A percentile compares a stretch with the other conserved stretches of the same genome.
Conservation (phyloP, 2,113 vertebrate species). For the Antidorcas marsupialis region DNA sequence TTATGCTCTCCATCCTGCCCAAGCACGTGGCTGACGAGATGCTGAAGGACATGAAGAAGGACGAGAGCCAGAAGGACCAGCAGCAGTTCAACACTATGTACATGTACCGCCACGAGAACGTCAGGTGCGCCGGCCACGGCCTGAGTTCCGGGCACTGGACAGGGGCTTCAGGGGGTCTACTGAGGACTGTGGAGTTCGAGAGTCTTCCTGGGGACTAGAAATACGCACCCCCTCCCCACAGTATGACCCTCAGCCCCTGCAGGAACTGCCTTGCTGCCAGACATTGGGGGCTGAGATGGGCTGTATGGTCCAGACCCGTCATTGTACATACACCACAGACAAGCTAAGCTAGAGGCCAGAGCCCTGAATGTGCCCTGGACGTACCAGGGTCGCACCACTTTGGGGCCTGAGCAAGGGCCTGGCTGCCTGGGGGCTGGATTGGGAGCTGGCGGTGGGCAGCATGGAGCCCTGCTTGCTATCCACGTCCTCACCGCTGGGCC, state of each 20-base stretch:
- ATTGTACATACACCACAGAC: accelerated
- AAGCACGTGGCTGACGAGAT: slow-evolving; percentile 98
- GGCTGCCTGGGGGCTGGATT: background rate
- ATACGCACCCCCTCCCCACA: background rate
- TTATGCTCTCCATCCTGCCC: slow-evolving; percentile 95
- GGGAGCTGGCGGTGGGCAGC: background rate
- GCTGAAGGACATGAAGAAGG: slow-evolving; percentile 96
- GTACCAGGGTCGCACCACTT: background rate
- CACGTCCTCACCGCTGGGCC: background rate
- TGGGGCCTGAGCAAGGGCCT: background rate
- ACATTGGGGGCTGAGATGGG: accelerated
- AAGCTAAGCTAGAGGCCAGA: accelerated
- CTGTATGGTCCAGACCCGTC: accelerated
- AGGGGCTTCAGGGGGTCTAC: accelerated
- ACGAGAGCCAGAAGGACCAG: slow-evolving; percentile 89
- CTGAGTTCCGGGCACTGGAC: accelerated
- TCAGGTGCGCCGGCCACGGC: slow-evolving; percentile 81
- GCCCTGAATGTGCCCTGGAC: background rate
- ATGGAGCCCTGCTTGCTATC: accelerated
- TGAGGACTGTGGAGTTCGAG: accelerated
- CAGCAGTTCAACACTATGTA: slow-evolving; percentile 99
- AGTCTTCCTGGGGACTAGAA: background rate
- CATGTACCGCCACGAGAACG: slow-evolving; percentile 98
- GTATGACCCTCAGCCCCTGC: accelerated
- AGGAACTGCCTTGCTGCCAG: background rate